phyloP scores from a whole-genome alignment of 2,797 vertebrate genomes.

The Crenuchus spilurus region DNA sequence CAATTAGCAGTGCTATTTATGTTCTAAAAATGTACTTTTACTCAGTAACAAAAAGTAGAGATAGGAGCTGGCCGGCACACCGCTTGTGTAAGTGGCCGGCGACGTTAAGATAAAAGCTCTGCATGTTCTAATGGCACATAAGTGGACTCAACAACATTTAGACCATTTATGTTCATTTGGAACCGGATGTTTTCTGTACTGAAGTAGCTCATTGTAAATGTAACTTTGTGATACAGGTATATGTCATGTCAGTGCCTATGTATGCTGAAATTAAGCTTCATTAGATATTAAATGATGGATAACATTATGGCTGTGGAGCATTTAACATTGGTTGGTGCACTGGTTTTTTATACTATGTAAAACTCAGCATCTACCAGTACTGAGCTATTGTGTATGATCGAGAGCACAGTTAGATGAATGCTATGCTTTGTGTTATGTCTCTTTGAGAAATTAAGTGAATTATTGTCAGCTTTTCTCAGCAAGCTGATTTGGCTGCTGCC shows the following conservation, averaged over 20 bases:
- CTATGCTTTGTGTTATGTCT: background rate
- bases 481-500: slow-evolving; percentile 33
- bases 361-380: background rate
- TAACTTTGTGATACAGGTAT: background rate
- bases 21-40: slow-evolving; percentile 14
- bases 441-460: slow-evolving; percentile 27
- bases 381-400: no score
- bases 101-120: slow-evolving; percentile 12
- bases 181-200: background rate
- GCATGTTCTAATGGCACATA: slow-evolving; percentile 8
- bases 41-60: background rate
- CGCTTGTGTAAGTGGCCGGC: slow-evolving; percentile 13
- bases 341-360: background rate
- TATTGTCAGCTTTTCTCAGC: slow-evolving; percentile 23
- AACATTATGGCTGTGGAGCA: background rate
- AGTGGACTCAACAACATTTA: slow-evolving; percentile 12
- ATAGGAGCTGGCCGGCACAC: background rate
- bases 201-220: background rate
- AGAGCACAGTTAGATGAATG: background rate
- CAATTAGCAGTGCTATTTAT: slow-evolving; percentile 3
- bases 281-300: background rate
- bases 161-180: slow-evolving; percentile 15
- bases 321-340: no score
- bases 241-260: background rate
- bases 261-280: background rate